Base-by-base conservation (phyloP, 2,797 vertebrate genomes). In the Sardinella longiceps region DNA sequence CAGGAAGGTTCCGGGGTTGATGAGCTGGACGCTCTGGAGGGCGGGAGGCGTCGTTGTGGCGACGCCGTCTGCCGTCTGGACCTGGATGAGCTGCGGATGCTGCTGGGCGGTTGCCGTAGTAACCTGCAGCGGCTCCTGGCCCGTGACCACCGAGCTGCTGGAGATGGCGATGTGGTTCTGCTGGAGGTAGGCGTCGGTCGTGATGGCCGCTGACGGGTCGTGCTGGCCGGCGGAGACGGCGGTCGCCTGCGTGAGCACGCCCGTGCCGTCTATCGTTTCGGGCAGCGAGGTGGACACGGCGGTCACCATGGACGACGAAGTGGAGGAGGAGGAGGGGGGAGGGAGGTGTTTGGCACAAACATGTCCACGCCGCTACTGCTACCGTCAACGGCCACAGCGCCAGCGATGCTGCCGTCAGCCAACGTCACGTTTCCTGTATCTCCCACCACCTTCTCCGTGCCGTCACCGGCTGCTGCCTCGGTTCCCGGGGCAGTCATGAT, bases 1-100 rank as follows among this genome's bases (percentile, higher is more conserved):
- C 92, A 99, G 95, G 94, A 99, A 99, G 85, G 98, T 96, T 90
- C 98, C 98, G 12, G 98, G 97, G 92, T 99, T 99, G 92, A 99
- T 96, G 93, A 99, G 95, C 91, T 99, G 98, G 88, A 99, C 97
- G 84, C 98, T 99, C 93, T 99, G 98, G 85, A 99, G 95, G 90
- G 96, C 96, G 91, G 99, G 98, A 83, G 94, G 95, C 86, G 92
- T 93, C 82, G 95, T 95, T 82, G 66, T 6, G 6, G 39, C 66
- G 14, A n/a, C n/a, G n/a, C 96, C 97, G 92, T 96, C 97, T 87
- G 96, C 96, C 92, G 97, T 94, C 92, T 97, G 97, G 85, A 96
- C 94, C 91, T 98, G 96, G 92, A 95, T 92, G 80, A 95, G 91
- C n/a, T 98, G 97, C 86, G 95, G 53, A 20, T 56, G 66, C 33